These are phyloP conservation scores for Acrocephalus arundinaceus DNA, from an alignment of 2,113 vertebrate species.

Conservation along the genomic window DNA sequence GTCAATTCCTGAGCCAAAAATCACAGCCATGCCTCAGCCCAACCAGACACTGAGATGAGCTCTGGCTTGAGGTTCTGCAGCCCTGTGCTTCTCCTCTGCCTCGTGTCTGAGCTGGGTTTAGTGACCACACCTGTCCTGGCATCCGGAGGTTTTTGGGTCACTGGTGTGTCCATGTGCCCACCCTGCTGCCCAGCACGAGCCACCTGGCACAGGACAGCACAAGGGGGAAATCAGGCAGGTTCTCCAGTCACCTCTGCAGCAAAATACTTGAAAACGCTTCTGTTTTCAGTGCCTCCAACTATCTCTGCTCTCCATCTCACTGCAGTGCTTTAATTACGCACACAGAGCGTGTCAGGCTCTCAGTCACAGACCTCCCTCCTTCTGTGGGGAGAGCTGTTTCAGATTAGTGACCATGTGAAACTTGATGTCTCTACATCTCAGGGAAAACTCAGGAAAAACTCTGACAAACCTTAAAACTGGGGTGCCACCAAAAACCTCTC, in stretches of 20 bases:
- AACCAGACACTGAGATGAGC: rapidly evolving
- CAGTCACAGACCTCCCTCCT: background rate
- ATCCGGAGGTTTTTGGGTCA: background rate
- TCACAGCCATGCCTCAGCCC: background rate
- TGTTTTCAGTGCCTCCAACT: background rate
- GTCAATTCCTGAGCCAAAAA: rapidly evolving
- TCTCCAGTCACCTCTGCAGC: background rate
- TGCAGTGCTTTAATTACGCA: background rate
- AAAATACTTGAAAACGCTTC: background rate
- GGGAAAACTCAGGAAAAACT: background rate
- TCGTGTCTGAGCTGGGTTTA: rapidly evolving
- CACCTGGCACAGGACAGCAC: background rate
- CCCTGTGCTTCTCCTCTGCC: background rate
- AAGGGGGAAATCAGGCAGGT: background rate
- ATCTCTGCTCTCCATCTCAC: background rate
- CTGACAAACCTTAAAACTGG: background rate
- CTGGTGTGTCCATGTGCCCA: rapidly evolving
- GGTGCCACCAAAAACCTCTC: background rate
- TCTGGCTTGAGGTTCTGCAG: background rate
- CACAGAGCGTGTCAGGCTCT: background rate
- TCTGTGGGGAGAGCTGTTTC: background rate
- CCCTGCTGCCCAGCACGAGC: rapidly evolving
- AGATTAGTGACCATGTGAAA: background rate
- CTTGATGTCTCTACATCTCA: background rate
- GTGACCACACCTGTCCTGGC: background rate